Evolutionary conservation across 1,140 invertebrate genomes (phyloP), one percentile per base, ranked within the genome.

Genomic region (Lordiphosa mommai): DNA sequence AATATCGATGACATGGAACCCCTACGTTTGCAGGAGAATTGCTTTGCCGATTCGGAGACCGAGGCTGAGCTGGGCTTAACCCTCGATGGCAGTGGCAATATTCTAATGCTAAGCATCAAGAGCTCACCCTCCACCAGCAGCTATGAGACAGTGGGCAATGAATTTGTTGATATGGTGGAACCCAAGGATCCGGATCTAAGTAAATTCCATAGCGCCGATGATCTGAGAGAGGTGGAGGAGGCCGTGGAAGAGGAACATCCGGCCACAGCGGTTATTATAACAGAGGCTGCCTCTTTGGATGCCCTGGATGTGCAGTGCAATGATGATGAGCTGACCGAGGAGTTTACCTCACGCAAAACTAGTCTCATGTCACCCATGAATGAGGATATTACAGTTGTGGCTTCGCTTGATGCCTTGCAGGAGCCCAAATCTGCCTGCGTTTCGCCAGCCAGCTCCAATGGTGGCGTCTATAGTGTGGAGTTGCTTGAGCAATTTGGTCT

Each of bases 381-480:
- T 36, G 88, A 89, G 14, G 86, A 88, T 17, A 87, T 87, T 38
- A 80, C 88, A 0, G 82, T 85, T n/a, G 77, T 86, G 9, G 85
- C 73, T 13, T 74, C 84, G 0, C 44, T 89, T 30, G 88, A 90
- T 44, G 88, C 88, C 61, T 86, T 86, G 89, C 88, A 88, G 41
- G 88, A 89, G 57, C 88, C 88, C 7, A 89, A 91, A 52, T 93
- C 92, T 0, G 89, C 90, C 16, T 95, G 94, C 61, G 93, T 94
- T 7, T 96, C 95, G 0, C 94, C 94, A 0, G 94, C 93, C 5
- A 95, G 94, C 80, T 95, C 94, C 20, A 95, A 96, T 89, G 96
- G 96, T 1, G 96, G 96, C 6, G 93, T 96, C 46, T 97, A 97
- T 86, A 94, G 94, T 44, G 94, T 96, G 48, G 95, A 97, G 82